Percentiles rank a stretch among this genome's conserved stretches.
These are phyloP conservation scores for Cryptoblepharus egeriae DNA, from an alignment of 2,797 vertebrate species.

Conservation along the genomic window DNA sequence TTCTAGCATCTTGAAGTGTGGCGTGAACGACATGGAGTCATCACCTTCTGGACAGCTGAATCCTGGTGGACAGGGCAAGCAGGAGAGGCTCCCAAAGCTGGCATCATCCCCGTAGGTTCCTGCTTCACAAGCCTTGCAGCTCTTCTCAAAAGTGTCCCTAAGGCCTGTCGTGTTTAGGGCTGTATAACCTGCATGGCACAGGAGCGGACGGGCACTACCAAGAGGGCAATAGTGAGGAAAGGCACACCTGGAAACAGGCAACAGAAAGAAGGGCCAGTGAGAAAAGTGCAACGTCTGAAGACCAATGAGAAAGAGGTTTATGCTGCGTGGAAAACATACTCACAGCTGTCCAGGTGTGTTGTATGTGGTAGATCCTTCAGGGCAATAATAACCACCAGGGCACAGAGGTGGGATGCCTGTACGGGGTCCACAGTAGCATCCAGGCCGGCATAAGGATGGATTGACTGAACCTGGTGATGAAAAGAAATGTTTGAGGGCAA, in stretches of 20 bases:
- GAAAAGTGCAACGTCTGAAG: background rate
- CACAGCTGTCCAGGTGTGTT: conserved; percentile 83
- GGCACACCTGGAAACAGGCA: conserved; percentile 79
- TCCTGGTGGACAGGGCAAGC: conserved; percentile 87
- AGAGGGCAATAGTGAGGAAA: conserved; percentile 89
- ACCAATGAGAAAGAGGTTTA: background rate
- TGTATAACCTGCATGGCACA: conserved; percentile 84
- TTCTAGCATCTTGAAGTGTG: background rate
- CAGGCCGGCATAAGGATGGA: conserved; percentile 84
- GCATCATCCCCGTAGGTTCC: conserved; percentile 81
- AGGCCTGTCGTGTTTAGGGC: conserved; percentile 82
- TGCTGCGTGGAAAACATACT: conserved; percentile 55
- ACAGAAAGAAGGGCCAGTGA: background rate
- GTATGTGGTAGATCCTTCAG: conserved; percentile 84
- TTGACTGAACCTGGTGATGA: conserved; percentile 81
- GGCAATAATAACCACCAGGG: conserved; percentile 88
- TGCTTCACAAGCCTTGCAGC: conserved; percentile 82
- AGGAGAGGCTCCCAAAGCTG: conserved; percentile 67
- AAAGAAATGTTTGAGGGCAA: fast-evolving
- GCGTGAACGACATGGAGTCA: background rate
- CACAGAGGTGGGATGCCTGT: conserved; percentile 83
- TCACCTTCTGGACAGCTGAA: conserved; percentile 87
- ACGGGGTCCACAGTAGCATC: conserved; percentile 83
- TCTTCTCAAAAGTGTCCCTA: conserved; percentile 81
- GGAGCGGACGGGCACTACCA: conserved; percentile 79